A percentile compares a stretch with the other conserved stretches of the same genome.
These are phyloP conservation scores for Poeciliopsis turrubarensis DNA, from an alignment of 2,113 vertebrate genomes.

Conservation along the genomic window DNA sequence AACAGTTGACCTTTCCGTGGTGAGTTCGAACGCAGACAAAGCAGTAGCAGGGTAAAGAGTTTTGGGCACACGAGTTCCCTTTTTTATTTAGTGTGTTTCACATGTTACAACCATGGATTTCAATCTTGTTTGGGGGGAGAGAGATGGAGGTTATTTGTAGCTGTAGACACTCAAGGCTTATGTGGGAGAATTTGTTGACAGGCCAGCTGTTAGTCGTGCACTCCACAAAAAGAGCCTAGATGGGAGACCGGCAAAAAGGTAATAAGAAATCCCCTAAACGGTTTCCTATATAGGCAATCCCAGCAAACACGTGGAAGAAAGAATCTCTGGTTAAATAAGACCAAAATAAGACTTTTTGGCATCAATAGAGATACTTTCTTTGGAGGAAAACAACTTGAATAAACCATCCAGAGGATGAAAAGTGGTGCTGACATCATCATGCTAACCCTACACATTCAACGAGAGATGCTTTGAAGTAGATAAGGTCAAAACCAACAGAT, in stretches of 20 bases:
- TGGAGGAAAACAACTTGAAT: not conserved
- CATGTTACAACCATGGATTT: not conserved
- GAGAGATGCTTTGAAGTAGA: not conserved
- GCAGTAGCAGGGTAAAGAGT: not conserved
- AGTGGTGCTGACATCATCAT: not conserved
- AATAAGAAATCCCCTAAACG: not conserved
- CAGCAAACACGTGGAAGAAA: not conserved
- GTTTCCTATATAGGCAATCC: not conserved
- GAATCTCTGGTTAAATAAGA: not conserved
- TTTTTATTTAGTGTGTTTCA: not conserved
- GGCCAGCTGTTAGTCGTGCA: too few species aligned
- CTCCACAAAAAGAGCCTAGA: too few species aligned
- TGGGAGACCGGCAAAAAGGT: too few species aligned
- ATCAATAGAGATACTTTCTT: not conserved
- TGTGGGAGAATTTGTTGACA: not conserved
- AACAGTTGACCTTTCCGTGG: not conserved
- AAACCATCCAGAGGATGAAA: not conserved
- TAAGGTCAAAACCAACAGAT: too few species aligned
- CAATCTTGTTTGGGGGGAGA: not conserved
- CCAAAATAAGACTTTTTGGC: not conserved
- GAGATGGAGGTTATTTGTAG: not conserved
- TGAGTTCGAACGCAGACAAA: not conserved
- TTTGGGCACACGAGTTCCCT: not conserved
- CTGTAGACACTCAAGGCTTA: not conserved
- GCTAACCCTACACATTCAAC: not conserved